Base-by-base conservation (phyloP, 2,797 vertebrate species). In the Sebastiscus tertius region DNA sequence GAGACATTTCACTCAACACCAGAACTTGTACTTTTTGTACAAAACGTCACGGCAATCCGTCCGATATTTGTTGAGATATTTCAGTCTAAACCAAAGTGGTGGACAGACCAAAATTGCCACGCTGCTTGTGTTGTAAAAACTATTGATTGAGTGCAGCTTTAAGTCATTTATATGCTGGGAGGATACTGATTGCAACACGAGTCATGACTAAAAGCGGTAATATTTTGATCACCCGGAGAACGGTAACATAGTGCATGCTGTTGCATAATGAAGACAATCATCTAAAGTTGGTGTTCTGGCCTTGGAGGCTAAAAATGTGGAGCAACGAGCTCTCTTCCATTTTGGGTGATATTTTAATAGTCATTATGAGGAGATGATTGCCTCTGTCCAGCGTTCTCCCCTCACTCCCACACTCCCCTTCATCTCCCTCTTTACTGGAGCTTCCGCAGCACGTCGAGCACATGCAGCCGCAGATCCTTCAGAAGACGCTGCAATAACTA, bases 381-480 rank as follows among this genome's bases (percentile, higher is more conserved):
- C 77, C 33, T 88, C 83, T 68, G 81, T 89, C 89, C 87, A 76
- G 54, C 6, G 5, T 60, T 70, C 65, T 60, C 58, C 55, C 78
- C 49, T 62, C 80, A 31, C 83, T 76, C 82, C 77, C 80, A 81
- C 82, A 42, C 69, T 79, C 70, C 58, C 55, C 76, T 65, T 84
- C 81, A 83, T 78, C 59, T 80, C 64, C 73, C 34, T 76, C 68
- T 88, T 82, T 60, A 85, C 63, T 75, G 82, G 74, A 65, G 82
- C 82, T 73, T 80, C 75, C 49, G 74, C 80, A 56, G 75, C 79
- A 52, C 46, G 42, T 79, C n/a, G 54, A 91, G 89, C 64, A 85
- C 87, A 86, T 84, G 82, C 87, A 89, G 91, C 86, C 72, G 63
- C 72, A 78, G 81, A 87, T 76, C 82, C 88, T 85, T 89, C 82